Evolutionary conservation across 2,113 vertebrate species (phyloP).

Genomic region (Hiodon tergisus): DNA sequence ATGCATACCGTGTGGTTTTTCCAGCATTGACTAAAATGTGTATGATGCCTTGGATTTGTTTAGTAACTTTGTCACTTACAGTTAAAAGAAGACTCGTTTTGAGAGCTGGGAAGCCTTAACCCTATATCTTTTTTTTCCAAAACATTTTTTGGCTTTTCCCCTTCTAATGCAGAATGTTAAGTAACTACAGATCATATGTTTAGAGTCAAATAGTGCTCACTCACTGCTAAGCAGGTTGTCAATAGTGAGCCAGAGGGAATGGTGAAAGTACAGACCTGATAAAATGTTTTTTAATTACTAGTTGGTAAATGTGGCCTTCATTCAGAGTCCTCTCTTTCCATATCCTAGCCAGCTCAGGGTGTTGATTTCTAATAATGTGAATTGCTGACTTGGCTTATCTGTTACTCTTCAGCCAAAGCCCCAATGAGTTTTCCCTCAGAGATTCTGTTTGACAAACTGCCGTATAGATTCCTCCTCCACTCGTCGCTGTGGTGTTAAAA

Average conservation of each 20-base stretch:
- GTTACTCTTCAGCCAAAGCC: constrained; percentile 61
- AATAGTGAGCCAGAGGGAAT: constrained; percentile 69
- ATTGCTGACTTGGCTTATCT: constrained; percentile 87
- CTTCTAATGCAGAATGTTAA: constrained; percentile 61
- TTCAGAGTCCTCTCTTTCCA: constrained; percentile 50
- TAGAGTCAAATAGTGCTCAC: constrained; percentile 76
- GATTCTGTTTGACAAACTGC: constrained; percentile 87
- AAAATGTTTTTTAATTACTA: constrained; percentile 97
- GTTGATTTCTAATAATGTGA: constrained; percentile 96
- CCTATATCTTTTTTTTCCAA: not conserved
- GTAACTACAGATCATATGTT: constrained; percentile 73
- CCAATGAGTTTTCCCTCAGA: constrained; percentile 66
- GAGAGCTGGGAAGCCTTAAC: not conserved
- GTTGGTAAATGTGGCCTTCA: constrained; percentile 74
- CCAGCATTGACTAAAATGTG: too few relatives aligned
- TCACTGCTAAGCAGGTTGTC: constrained; percentile 66
- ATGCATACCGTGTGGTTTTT: too few relatives aligned
- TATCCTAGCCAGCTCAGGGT: constrained; percentile 56
- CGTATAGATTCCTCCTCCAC: constrained; percentile 74
- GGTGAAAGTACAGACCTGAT: constrained; percentile 68
- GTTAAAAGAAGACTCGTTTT: too few relatives aligned
- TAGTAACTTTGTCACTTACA: too few relatives aligned
- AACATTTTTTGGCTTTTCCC: constrained; percentile 40
- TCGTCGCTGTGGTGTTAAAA: constrained; percentile 70
- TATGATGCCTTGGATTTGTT: too few relatives aligned